These are phyloP conservation scores for Nipponia nippon DNA, from an alignment of 2,113 vertebrate genomes.

Conservation along the genomic window DNA sequence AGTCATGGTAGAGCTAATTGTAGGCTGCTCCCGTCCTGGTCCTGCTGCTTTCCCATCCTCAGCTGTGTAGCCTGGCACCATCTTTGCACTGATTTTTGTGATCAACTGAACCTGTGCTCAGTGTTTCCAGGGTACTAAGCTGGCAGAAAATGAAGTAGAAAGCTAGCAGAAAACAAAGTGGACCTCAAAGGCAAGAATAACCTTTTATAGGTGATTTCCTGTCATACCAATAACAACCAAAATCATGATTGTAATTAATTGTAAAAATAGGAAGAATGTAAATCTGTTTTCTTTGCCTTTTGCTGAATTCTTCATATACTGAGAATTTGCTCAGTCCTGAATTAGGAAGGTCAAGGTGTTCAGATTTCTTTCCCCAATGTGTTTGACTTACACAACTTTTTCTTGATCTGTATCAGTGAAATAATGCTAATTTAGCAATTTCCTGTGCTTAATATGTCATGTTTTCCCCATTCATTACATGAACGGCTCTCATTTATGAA, in stretches of 20 bases:
- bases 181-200: neutral
- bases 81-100: neutral
- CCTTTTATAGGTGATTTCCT: neutral
- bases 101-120: neutral
- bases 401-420: neutral
- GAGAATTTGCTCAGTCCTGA: neutral
- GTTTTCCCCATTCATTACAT: neutral
- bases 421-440: neutral
- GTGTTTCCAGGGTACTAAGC: neutral
- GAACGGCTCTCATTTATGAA: neutral
- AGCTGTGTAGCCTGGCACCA: neutral
- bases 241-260: neutral
- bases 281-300: neutral
- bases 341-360: neutral
- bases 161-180: neutral
- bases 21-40: neutral
- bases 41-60: neutral
- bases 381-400: neutral
- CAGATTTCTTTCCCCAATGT: accelerated
- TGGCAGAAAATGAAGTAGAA: neutral
- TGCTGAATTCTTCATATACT: neutral
- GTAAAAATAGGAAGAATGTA: neutral
- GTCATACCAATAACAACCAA: neutral
- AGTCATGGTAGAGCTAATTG: neutral
- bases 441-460: neutral